phyloP scores from a whole-genome alignment of 2,888 invertebrate species.

The Sarcophaga caerulescens region DNA sequence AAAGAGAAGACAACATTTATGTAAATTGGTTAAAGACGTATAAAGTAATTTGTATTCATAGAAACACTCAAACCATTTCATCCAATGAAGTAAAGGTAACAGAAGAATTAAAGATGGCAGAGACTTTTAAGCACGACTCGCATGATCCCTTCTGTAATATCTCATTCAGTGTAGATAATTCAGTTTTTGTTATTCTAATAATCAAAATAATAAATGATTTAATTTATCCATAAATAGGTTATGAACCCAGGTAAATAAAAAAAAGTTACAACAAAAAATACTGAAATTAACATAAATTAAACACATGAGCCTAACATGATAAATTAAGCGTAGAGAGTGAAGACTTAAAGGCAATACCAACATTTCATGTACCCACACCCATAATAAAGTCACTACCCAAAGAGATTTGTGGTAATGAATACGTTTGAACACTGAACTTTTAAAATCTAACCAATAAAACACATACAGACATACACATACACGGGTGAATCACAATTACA shows the following conservation, averaged over 20 bases:
- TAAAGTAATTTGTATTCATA: slow-evolving; percentile 9
- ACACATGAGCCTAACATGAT: background rate
- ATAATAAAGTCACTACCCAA: slow-evolving; percentile 8
- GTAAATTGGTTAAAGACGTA: slow-evolving; percentile 31
- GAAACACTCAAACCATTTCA: background rate
- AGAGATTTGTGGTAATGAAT: background rate
- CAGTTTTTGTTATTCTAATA: too few relatives aligned
- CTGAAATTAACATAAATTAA: background rate
- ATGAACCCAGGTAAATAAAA: too few relatives aligned
- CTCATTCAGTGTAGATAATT: background rate
- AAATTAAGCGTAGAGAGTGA: background rate
- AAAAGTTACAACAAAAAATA: too few relatives aligned
- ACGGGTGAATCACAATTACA: background rate
- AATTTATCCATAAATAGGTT: too few relatives aligned
- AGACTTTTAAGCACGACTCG: background rate
- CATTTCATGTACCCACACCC: slow-evolving; percentile 17
- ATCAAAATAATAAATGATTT: background rate
- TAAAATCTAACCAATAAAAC: background rate
- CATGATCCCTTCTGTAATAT: background rate
- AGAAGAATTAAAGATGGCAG: background rate
- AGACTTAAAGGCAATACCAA: background rate
- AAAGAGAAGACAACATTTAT: slow-evolving; percentile 21
- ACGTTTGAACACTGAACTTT: slow-evolving; percentile 42
- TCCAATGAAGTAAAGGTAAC: background rate
- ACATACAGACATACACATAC: background rate